Evolutionary conservation across 2,113 vertebrate genomes (phyloP).

Genomic region (Ciconia maguari): DNA sequence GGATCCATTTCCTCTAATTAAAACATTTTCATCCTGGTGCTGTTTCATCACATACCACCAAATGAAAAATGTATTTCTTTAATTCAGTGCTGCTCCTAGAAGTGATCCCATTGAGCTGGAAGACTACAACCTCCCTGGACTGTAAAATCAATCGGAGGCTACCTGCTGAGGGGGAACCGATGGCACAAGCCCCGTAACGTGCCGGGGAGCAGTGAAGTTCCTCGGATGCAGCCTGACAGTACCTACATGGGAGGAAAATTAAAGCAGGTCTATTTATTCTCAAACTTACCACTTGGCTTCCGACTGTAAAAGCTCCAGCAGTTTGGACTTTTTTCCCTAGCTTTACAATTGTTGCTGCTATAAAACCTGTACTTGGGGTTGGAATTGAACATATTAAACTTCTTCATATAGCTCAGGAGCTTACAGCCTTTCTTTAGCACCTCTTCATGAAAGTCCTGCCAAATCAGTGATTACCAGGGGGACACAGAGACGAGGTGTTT

Average conservation of each 20-base stretch:
- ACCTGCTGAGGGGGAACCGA: not conserved
- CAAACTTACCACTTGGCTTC: not conserved
- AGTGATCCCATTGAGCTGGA: not conserved
- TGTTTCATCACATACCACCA: not conserved
- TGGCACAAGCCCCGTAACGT: not conserved
- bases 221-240: not conserved
- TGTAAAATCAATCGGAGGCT: not conserved
- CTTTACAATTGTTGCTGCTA: not conserved
- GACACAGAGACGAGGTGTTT: not conserved
- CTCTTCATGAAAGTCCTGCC: not conserved
- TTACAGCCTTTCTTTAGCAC: not conserved
- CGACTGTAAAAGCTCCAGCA: not conserved
- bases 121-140: not conserved
- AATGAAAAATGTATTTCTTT: not conserved
- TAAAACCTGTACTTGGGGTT: not conserved
- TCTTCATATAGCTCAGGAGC: not conserved
- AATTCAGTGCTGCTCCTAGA: not conserved
- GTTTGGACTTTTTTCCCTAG: too few relatives aligned
- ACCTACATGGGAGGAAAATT: not conserved
- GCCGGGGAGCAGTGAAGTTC: not conserved
- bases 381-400: not conserved
- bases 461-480: not conserved
- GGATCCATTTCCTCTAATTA: constrained; percentile 35
- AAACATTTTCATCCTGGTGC: constrained; percentile 16
- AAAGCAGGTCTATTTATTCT: not conserved